Percentiles rank a stretch among this genome's conserved stretches.
phyloP scores from a whole-genome alignment of 2,113 vertebrate genomes.

The Nesoenas mayeri region DNA sequence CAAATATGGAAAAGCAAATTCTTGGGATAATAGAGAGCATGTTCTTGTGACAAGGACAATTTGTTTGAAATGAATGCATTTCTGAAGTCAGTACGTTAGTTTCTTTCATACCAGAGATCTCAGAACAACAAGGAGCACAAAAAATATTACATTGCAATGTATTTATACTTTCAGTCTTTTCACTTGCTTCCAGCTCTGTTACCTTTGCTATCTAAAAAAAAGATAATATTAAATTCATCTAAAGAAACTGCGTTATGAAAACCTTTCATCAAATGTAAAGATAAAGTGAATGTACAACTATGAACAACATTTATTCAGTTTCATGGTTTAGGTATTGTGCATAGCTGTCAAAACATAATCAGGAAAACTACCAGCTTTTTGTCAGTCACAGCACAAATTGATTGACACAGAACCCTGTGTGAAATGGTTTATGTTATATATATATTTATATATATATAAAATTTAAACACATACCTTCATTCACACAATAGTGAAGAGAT shows the following conservation, averaged over 20 bases:
- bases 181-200: neutral
- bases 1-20: neutral
- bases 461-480: neutral
- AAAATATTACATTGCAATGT: neutral
- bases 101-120: neutral
- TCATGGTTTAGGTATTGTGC: constrained; percentile 22
- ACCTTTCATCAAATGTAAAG: neutral
- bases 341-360: neutral
- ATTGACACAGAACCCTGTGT: neutral
- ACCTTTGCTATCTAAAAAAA: neutral
- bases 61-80: neutral
- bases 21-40: neutral
- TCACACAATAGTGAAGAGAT: neutral
- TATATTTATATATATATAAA: neutral
- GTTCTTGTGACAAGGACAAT: neutral
- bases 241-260: neutral
- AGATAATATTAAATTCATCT: neutral
- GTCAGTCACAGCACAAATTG: neutral
- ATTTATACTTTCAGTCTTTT: neutral
- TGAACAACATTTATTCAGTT: neutral
- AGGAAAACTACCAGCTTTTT: neutral
- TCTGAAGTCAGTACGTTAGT: neutral
- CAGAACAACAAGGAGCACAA: neutral
- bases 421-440: neutral
- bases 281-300: neutral